Evolutionary conservation across 2,113 vertebrate genomes (phyloP).

Genomic region (Myotis lucifugus): DNA sequence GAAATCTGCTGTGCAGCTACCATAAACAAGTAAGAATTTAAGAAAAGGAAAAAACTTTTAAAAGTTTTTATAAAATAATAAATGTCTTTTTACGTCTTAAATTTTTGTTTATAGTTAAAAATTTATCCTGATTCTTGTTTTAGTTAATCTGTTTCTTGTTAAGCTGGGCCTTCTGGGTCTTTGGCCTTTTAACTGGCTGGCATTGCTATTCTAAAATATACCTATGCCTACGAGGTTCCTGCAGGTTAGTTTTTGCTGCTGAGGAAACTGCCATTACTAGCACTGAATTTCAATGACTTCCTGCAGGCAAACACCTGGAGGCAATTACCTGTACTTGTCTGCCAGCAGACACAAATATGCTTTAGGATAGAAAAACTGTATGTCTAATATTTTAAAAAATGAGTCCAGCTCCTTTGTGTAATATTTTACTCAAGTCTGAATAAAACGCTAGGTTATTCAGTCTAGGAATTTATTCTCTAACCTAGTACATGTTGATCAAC

Average conservation of each 20-base stretch:
- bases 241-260: constrained; percentile 72
- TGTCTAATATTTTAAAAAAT: constrained; percentile 48
- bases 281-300: constrained; percentile 76
- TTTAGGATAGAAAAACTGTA: constrained; percentile 63
- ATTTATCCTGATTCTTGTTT: not conserved
- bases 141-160: constrained; percentile 16
- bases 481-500: not conserved
- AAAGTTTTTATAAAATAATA: constrained; percentile 11
- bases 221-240: constrained; percentile 69
- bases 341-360: constrained; percentile 57
- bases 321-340: constrained; percentile 75
- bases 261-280: constrained; percentile 68
- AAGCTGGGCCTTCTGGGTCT: not conserved
- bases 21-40: not conserved
- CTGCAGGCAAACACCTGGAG: constrained; percentile 80
- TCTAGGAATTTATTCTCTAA: constrained; percentile 41
- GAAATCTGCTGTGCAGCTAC: not conserved
- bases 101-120: not conserved
- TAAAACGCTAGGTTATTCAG: constrained; percentile 40
- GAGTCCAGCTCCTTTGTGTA: constrained; percentile 45
- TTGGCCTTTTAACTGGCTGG: not conserved
- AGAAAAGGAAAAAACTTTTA: not conserved
- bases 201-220: constrained; percentile 49
- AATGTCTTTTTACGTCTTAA: not conserved
- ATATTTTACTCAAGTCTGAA: constrained; percentile 54